Evolutionary conservation across 2,888 invertebrate species (phyloP).

Genomic region (Lypha dubia): DNA sequence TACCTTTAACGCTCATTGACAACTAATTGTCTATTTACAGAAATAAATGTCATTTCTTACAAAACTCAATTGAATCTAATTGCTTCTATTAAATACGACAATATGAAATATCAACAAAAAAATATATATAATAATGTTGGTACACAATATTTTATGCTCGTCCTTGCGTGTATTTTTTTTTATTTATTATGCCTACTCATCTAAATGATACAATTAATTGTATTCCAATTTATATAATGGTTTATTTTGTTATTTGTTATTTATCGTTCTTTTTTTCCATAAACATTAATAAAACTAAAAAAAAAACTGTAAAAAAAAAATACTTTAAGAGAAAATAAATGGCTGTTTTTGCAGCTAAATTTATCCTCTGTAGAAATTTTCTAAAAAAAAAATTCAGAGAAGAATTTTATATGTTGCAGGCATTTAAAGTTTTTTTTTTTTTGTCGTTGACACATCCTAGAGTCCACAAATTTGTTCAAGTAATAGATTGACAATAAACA

Average conservation of each 20-base stretch:
- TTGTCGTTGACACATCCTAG: not conserved
- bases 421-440: not conserved
- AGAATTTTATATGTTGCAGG: not conserved
- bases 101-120: not conserved
- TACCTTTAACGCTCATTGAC: not conserved
- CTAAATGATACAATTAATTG: not conserved
- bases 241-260: not conserved
- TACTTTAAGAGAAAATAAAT: not conserved
- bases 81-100: not conserved
- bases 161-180: not conserved
- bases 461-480: not conserved
- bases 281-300: not conserved
- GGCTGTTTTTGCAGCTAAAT: not conserved
- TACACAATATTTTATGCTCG: not conserved
- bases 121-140: too few species aligned
- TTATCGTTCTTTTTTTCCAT: not conserved
- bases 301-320: not conserved
- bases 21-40: not conserved
- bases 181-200: not conserved
- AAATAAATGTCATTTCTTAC: not conserved
- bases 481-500: not conserved
- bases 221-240: not conserved
- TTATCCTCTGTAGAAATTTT: not conserved
- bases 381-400: not conserved
- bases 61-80: not conserved